phyloP scores from a whole-genome alignment of 1,140 invertebrate species.

The Lerema accius region DNA sequence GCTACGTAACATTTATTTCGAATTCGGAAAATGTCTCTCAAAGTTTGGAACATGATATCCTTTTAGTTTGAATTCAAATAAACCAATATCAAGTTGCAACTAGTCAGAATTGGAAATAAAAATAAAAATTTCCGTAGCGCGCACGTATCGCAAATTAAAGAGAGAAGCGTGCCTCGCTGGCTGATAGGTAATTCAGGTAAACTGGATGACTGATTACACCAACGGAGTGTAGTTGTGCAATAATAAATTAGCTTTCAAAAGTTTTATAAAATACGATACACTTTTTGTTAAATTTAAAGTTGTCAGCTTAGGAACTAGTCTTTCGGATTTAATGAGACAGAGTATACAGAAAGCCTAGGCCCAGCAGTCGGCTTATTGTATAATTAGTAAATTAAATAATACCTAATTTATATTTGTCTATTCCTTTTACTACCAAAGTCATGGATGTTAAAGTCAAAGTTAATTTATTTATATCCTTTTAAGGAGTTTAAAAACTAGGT shows the following conservation, averaged over 20 bases:
- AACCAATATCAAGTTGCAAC: slow-evolving; percentile 9
- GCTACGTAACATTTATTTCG: not conserved
- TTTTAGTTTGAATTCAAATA: not conserved
- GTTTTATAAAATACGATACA: not conserved
- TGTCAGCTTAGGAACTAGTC: too few species aligned
- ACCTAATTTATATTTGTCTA: too few species aligned
- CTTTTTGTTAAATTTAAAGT: too few species aligned
- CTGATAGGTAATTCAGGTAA: slow-evolving; percentile 16
- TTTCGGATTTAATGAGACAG: too few species aligned
- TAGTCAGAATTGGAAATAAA: slow-evolving; percentile 9
- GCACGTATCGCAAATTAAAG: slow-evolving; percentile 20
- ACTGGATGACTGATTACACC: slow-evolving; percentile 8
- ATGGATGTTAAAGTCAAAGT: too few species aligned
- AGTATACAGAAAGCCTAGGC: too few species aligned
- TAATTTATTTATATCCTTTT: too few species aligned
- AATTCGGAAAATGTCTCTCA: not conserved
- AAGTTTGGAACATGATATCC: not conserved
- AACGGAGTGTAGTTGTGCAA: not conserved
- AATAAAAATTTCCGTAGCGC: slow-evolving; percentile 4
- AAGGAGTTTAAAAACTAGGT: too few species aligned
- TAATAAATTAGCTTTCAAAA: not conserved
- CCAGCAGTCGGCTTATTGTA: too few species aligned
- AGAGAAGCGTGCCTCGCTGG: slow-evolving; percentile 7
- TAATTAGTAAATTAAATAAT: too few species aligned
- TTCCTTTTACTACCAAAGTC: too few species aligned